Base-by-base conservation (phyloP, 2,888 invertebrate species). In the Cybosia mesomella region DNA sequence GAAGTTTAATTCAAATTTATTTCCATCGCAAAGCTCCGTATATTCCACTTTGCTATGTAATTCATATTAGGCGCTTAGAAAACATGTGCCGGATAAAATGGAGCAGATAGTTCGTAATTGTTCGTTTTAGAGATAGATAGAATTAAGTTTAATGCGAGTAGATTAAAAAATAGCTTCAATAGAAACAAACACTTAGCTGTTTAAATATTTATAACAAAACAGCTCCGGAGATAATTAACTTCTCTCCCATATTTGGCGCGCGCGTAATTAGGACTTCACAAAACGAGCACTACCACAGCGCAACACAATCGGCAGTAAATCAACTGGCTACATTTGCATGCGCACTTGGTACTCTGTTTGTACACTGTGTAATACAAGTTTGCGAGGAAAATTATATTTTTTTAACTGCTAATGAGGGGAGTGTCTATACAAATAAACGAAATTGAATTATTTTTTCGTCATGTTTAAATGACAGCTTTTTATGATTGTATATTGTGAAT, bases 281-380 rank as follows among this genome's bases (percentile, higher is more conserved):
- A 67, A 62, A 62, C 18, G 58, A 59, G 21, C 28, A 24, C 1
- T 0, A 55, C 63, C 58, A 62, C 71, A 62, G 58, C 39, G 13
- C 28, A 59, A 76, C 69, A 80, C 80, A 81, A 76, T 80, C 22
- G 80, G 15, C 81, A 70, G 76, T 82, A 82, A 81, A 77, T 81
- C 74, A 80, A 73, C 49, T 43, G 7, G 10, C 11, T 66, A 73
- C 67, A 82, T 82, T 80, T 78, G 67, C 80, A 82, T 80, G 13
- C 54, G 43, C 53, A 58, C 49, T 61, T 32, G 21, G 34, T 67
- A 66, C 57, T 67, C 39, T 68, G 21, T 22, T 61, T 49, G 22
- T 62, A 11, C 53, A 59, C 49, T 70, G 72, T 58, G 22, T 28
- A 34, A 28, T 43, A 28, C 39, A 24, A 57, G 18, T 39, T 63